phyloP scores from a whole-genome alignment of 53 echinoderm and acorn worm genomes.

The Stichopus horrens region DNA sequence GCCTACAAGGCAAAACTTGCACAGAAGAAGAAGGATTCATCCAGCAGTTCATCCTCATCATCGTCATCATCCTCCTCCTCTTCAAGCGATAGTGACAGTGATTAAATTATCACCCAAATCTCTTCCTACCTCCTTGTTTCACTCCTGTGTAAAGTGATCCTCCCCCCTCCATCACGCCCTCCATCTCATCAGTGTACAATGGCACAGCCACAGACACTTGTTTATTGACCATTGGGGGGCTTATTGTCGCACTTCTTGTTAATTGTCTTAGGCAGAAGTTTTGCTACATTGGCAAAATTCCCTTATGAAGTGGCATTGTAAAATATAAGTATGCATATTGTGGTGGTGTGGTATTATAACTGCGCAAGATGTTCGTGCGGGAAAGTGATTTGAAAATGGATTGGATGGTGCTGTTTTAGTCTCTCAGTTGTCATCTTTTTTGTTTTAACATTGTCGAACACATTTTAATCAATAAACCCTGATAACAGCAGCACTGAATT shows the following conservation, averaged over 20 bases:
- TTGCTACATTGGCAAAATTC: slow-evolving; percentile 2
- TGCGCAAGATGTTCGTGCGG: neutral
- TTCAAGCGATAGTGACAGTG: slow-evolving; percentile 79
- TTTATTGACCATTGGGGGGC: neutral
- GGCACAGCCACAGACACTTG: neutral
- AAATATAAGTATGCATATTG: slow-evolving; percentile 9
- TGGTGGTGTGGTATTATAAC: neutral
- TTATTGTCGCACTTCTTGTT: neutral
- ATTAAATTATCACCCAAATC: slow-evolving; percentile 36
- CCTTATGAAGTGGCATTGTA: slow-evolving; percentile 13
- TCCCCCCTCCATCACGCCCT: neutral
- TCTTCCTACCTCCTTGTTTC: slow-evolving; percentile 11
- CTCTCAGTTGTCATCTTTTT: slow-evolving; percentile 8
- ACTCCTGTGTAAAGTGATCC: neutral
- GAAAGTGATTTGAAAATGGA: slow-evolving; percentile 3
- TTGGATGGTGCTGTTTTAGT: slow-evolving; percentile 34
- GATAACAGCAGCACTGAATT: slow-evolving; percentile 1
- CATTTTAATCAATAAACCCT: slow-evolving; percentile 2
- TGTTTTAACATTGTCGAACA: neutral
- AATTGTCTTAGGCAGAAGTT: neutral
- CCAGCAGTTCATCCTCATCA: slow-evolving; percentile 69
- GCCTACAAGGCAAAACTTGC: slow-evolving; percentile 79
- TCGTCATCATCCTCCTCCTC: slow-evolving; percentile 78
- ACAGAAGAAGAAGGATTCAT: slow-evolving; percentile 60
- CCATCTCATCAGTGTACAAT: neutral